Base-by-base conservation (phyloP, 2,888 invertebrate genomes). In the Chymomyza caudatula region DNA sequence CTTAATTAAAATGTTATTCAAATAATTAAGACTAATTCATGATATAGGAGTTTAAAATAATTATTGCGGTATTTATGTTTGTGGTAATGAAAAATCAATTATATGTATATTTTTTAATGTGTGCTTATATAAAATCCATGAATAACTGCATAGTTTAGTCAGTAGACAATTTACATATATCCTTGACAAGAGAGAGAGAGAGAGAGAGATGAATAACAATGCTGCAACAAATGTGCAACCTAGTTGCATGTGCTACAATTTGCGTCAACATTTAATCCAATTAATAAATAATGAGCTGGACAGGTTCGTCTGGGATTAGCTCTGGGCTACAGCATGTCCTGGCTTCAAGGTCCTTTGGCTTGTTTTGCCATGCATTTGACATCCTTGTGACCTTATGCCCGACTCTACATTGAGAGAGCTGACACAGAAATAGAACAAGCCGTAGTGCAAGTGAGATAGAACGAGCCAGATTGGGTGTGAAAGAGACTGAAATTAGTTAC, bases 241-340 rank as follows among this genome's bases (percentile, higher is more conserved):
- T 17, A 6, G 47, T 47, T 47, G 47, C 47, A 15, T 13, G 23
- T n/a, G 4, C 13, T n/a, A 25, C 53, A 25, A 65, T 65, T 67
- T 78, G 68, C 73, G 74, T 60, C 65, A 55, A 65, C 66, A 73
- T 68, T 67, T 61, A 69, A 77, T 77, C 60, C 73, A 73, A 79
- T 85, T 83, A 85, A 75, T 80, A 77, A 82, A 79, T 82, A 82
- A 80, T 77, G 65, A 74, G 73, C 57, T 17, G 53, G 44, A 44
- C 60, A 54, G 65, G 67, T 69, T 52, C 43, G 54, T 53, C 17
- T 44, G 59, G 43, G 42, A 58, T 15, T 51, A 19, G 47, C 47
- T 37, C 11, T 8, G 0, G 11, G 29, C 29, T 37, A 37, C 11
- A 11, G 29, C 29, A 37, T 37, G 29, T 37, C 2, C 11, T 37